phyloP scores from a whole-genome alignment of 2,113 vertebrate genomes.

The Brachypteracias leptosomus region DNA sequence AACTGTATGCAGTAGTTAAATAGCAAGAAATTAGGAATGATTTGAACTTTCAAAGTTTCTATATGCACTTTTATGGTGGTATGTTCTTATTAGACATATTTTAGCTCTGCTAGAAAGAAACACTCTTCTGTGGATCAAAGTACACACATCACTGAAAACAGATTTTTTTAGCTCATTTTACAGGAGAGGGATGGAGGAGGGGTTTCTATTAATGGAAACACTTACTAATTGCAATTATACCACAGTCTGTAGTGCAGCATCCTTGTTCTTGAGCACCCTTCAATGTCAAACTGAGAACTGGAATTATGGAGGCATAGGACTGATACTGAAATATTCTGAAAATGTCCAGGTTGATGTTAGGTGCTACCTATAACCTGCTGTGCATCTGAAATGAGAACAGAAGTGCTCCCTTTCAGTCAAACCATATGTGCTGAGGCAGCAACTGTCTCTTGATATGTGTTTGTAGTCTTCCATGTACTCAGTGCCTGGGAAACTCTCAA shows the following conservation, averaged over 20 bases:
- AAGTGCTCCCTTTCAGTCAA: background rate
- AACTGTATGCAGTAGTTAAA: background rate
- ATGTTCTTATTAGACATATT: background rate
- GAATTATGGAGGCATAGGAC: background rate
- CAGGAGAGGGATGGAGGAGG: background rate
- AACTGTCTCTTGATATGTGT: background rate
- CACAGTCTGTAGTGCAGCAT: background rate
- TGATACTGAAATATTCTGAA: background rate
- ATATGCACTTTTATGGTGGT: rapidly evolving
- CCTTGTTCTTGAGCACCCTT: background rate
- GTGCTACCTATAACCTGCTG: background rate
- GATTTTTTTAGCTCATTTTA: background rate
- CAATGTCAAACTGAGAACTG: background rate
- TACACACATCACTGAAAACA: rapidly evolving
- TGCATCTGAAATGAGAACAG: background rate
- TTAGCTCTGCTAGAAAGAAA: background rate
- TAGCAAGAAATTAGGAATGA: background rate
- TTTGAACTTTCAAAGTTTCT: background rate
- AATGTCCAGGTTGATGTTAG: background rate
- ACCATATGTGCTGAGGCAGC: background rate
- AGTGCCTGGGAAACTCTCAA: background rate
- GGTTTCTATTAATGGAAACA: background rate
- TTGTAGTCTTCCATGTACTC: background rate
- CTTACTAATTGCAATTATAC: background rate
- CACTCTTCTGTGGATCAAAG: background rate